Conservation (phyloP, 2,888 invertebrate species). For the Hybos culiciformis region DNA sequence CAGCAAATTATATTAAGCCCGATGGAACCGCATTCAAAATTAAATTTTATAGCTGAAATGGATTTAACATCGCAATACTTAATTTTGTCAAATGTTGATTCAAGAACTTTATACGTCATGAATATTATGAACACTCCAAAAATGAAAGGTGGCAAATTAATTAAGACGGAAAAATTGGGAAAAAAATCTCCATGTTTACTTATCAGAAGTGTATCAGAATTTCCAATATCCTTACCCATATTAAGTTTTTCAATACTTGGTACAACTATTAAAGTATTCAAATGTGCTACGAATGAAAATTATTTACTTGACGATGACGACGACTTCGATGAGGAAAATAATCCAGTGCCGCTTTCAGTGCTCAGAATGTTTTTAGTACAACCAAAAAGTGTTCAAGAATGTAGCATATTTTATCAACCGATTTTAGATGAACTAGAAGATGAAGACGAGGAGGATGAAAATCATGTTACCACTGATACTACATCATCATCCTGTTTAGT, state of each 20-base stretch:
- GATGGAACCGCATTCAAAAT: slow-evolving; percentile 27
- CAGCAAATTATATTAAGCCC: slow-evolving; percentile 51
- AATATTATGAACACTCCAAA: slow-evolving; percentile 36
- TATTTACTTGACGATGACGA: slow-evolving; percentile 40
- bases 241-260: slow-evolving; percentile 79
- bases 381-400: slow-evolving; percentile 79
- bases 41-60: slow-evolving; percentile 46
- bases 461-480: neutral
- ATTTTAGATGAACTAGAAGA: slow-evolving; percentile 20
- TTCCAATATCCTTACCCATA: slow-evolving; percentile 73
- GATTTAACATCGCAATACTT: slow-evolving; percentile 79
- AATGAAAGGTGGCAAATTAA: slow-evolving; percentile 6
- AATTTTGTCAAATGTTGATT: slow-evolving; percentile 74
- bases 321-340: slow-evolving; percentile 44
- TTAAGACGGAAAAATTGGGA: slow-evolving; percentile 20
- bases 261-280: slow-evolving; percentile 45
- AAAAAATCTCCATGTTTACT: slow-evolving; percentile 14
- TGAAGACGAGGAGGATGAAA: slow-evolving; percentile 1
- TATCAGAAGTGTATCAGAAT: slow-evolving; percentile 68
- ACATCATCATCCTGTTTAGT: no score
- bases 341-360: slow-evolving; percentile 40
- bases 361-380: slow-evolving; percentile 63
- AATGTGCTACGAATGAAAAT: slow-evolving; percentile 34
- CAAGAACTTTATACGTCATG: slow-evolving; percentile 72
- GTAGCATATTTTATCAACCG: slow-evolving; percentile 51